Conservation (phyloP, 92 coral and sea anemone species). For the Paramuricea clavata region DNA sequence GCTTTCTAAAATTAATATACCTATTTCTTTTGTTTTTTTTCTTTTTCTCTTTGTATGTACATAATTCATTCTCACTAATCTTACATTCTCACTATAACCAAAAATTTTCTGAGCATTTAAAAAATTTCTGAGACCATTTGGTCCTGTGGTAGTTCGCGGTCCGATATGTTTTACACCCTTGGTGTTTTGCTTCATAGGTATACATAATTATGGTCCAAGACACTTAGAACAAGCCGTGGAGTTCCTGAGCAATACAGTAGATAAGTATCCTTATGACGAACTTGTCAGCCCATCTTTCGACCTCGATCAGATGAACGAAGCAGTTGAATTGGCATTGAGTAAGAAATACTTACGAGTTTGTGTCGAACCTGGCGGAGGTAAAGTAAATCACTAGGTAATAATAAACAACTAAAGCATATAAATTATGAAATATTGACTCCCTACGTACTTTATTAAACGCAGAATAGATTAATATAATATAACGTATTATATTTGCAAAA, state of each 20-base stretch:
- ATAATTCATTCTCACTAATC: no score
- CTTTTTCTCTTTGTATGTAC: no score
- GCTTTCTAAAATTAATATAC: no score
- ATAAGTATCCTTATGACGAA: constrained; percentile 79
- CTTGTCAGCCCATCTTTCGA: constrained; percentile 77
- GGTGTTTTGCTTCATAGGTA: constrained; percentile 78
- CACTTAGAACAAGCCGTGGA: constrained; percentile 90
- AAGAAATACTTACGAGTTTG: constrained; percentile 88
- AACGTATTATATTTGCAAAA: neutral
- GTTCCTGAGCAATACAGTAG: constrained; percentile 74
- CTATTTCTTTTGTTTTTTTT: no score
- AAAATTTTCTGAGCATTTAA: no score
- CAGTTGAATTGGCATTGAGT: constrained; percentile 74
- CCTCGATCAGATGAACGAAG: constrained; percentile 73
- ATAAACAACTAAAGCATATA: neutral
- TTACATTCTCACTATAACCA: no score
- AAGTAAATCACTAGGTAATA: neutral
- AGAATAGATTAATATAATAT: neutral
- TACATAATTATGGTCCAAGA: constrained; percentile 92
- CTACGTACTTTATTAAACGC: neutral
- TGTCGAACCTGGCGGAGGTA: constrained; percentile 67
- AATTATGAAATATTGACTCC: neutral
- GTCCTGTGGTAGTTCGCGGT: no score
- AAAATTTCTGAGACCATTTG: no score
- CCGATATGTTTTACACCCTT: no score